These are phyloP conservation scores for Nowickia ferox DNA, from an alignment of 2,888 invertebrate genomes.

Conservation along the genomic window DNA sequence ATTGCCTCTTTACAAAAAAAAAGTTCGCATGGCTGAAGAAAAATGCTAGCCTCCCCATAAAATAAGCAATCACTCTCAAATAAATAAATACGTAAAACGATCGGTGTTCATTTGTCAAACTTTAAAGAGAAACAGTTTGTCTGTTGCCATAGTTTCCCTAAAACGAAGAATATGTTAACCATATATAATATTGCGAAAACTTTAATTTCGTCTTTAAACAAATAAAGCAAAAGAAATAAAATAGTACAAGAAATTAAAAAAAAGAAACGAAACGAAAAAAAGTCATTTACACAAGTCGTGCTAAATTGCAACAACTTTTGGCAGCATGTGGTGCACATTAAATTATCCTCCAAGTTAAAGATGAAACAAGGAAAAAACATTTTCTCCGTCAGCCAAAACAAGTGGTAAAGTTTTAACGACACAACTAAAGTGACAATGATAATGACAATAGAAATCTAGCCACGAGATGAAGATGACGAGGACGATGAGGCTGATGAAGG, in stretches of 20 bases:
- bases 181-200: neutral
- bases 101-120: too few relatives aligned
- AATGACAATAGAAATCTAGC: slow-evolving; percentile 54
- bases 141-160: too few relatives aligned
- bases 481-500: slow-evolving; percentile 22
- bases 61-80: too few relatives aligned
- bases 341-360: slow-evolving; percentile 39
- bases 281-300: slow-evolving; percentile 64
- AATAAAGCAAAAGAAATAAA: neutral
- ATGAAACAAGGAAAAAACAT: slow-evolving; percentile 18
- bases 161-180: too few relatives aligned
- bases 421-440: slow-evolving; percentile 50
- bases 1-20: too few relatives aligned
- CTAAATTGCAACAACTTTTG: slow-evolving; percentile 63
- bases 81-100: too few relatives aligned
- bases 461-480: slow-evolving; percentile 25
- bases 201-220: neutral
- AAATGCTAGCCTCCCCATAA: too few relatives aligned
- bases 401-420: slow-evolving; percentile 58
- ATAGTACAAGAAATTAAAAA: neutral
- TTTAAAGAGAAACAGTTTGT: too few relatives aligned
- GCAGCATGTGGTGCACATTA: slow-evolving; percentile 66
- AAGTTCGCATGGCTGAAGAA: too few relatives aligned
- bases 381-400: slow-evolving; percentile 52
- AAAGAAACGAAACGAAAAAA: slow-evolving; percentile 23